Percentiles rank a stretch among this genome's conserved stretches.
These are phyloP conservation scores for Halichoerus grypus DNA, from an alignment of 2,113 vertebrate genomes.

Conservation along the genomic window DNA sequence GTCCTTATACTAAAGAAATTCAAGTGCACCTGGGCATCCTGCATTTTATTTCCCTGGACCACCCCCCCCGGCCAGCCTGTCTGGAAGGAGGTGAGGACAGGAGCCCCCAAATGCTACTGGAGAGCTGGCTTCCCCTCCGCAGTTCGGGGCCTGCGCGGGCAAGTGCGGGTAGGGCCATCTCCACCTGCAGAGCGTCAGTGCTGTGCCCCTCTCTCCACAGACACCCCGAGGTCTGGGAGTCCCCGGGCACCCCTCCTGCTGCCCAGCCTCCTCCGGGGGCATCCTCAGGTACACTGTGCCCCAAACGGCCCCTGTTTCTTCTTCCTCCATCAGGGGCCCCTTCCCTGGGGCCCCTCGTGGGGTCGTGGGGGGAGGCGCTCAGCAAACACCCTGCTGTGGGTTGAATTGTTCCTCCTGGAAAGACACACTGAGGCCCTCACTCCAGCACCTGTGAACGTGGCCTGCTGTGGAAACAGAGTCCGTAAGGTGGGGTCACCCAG, in stretches of 20 bases:
- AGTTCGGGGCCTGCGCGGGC: neutral
- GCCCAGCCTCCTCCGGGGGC: neutral
- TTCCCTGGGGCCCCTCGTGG: neutral
- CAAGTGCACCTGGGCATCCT: neutral
- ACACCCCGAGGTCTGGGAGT: fast-evolving
- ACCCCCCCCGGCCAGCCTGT: fast-evolving
- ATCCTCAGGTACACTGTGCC: too few species aligned
- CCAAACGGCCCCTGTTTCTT: fast-evolving
- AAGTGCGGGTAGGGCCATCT: fast-evolving
- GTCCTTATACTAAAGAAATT: fast-evolving
- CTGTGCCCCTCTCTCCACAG: fast-evolving
- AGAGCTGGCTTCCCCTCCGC: neutral
- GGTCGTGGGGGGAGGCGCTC: too few species aligned
- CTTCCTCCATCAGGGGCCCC: neutral
- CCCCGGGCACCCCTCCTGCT: fast-evolving
- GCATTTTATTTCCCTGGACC: fast-evolving
- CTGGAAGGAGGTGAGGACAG: neutral
- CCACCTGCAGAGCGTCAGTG: fast-evolving
- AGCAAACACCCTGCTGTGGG: fast-evolving
- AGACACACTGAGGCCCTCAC: neutral
- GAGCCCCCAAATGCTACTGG: fast-evolving
- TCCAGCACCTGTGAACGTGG: neutral
- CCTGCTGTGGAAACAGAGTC: neutral
- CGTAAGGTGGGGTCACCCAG: neutral
- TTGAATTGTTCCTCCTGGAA: neutral